These are phyloP conservation scores for Dusona sp. DNA, from an alignment of 2,888 invertebrate species.

Conservation along the genomic window DNA sequence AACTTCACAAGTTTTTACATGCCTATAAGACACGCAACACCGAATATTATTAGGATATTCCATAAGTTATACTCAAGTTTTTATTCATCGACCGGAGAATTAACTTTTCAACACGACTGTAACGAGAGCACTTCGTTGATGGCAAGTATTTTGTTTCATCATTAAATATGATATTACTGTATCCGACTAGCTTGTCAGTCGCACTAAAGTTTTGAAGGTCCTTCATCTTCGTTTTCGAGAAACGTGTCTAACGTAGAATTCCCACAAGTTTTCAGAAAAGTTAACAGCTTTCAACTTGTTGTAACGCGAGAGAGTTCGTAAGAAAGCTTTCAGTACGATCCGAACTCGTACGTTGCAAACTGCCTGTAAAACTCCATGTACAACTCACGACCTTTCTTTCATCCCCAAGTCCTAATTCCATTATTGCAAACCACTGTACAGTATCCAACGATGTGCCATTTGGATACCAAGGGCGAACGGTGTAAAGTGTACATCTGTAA, in stretches of 20 bases:
- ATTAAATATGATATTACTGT: neutral
- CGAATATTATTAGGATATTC: neutral
- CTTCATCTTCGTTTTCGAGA: neutral
- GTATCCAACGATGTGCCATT: neutral
- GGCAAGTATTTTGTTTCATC: neutral
- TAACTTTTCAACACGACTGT: neutral
- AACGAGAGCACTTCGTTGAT: neutral
- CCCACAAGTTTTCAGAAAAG: neutral
- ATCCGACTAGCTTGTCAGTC: neutral
- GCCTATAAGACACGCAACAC: too few relatives aligned
- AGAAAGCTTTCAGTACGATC: neutral
- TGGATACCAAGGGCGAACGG: neutral
- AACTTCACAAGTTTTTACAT: too few relatives aligned
- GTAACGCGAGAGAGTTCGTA: neutral
- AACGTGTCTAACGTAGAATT: neutral
- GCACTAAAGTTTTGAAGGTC: neutral
- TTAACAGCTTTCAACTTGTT: neutral
- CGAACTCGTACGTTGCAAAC: neutral
- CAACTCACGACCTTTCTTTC: too few relatives aligned
- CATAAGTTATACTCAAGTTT: neutral
- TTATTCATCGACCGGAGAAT: neutral
- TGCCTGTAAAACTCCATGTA: neutral
- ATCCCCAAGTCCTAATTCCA: neutral
- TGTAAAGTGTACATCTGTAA: neutral
- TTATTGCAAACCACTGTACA: neutral